Conservation (phyloP, 2,113 vertebrate species). For the Phylloscopus trochilus region DNA sequence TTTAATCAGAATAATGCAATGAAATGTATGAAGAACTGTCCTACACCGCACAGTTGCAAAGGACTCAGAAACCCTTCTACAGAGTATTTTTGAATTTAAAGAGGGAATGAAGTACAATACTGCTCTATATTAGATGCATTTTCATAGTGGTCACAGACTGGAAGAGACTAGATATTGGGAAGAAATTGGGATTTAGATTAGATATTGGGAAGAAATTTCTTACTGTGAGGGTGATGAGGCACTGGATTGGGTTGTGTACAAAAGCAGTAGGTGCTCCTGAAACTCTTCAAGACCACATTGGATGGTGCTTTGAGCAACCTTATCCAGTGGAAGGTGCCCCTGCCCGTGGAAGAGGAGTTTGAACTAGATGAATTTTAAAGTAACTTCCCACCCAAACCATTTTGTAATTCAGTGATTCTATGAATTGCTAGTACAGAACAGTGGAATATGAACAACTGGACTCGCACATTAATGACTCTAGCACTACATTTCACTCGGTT, state of each 20-base stretch:
- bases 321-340: background rate
- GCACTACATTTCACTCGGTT: background rate
- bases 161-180: background rate
- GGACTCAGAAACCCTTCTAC: background rate
- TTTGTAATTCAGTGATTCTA: background rate
- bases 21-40: background rate
- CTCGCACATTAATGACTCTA: background rate
- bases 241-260: background rate
- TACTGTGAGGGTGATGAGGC: no score
- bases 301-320: background rate
- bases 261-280: background rate
- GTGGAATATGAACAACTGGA: background rate
- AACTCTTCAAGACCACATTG: background rate
- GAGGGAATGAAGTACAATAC: slow-evolving; percentile 13
- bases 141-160: background rate
- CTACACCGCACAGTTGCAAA: background rate
- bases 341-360: background rate
- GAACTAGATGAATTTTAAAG: background rate
- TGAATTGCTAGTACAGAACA: background rate
- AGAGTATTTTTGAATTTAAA: background rate
- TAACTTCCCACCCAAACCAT: background rate
- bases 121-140: background rate
- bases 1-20: background rate
- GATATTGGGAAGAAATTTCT: background rate
- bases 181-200: background rate